A percentile compares a stretch with the other conserved stretches of the same genome.
Conservation (phyloP, 2,797 vertebrate genomes). For the Mormyrus proboscirostris region DNA sequence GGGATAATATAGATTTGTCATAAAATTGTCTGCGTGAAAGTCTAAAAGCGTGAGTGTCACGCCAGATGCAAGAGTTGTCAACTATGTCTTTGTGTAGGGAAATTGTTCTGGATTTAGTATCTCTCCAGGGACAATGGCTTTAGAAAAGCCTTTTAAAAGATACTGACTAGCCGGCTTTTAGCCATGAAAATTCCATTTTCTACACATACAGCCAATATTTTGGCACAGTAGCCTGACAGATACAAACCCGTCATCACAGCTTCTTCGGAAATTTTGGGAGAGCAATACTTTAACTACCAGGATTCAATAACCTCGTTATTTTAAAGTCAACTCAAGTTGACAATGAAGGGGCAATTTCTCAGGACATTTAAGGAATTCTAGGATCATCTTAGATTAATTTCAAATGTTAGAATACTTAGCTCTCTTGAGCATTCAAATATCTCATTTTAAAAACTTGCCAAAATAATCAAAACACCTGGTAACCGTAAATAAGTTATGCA, state of each 20-base stretch:
- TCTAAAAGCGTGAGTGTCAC: not conserved
- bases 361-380: not conserved
- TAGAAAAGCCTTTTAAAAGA: not conserved
- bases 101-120: not conserved
- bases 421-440: not conserved
- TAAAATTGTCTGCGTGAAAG: not conserved
- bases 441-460: not conserved
- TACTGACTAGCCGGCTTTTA: not conserved
- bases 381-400: not conserved
- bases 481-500: not conserved
- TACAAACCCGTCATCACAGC: not conserved
- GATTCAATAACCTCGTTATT: not conserved
- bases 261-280: not conserved
- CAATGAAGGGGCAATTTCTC: not conserved
- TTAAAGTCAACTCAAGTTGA: not conserved
- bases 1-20: not conserved
- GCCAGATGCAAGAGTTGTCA: not conserved
- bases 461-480: not conserved
- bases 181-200: not conserved
- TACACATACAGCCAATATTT: not conserved
- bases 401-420: not conserved
- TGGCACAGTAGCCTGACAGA: not conserved
- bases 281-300: not conserved
- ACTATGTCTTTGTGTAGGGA: not conserved
- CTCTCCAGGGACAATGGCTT: not conserved